A percentile compares a stretch with the other conserved stretches of the same genome.
These are phyloP conservation scores for Thunnus albacares DNA, from an alignment of 2,797 vertebrate species.

Conservation along the genomic window DNA sequence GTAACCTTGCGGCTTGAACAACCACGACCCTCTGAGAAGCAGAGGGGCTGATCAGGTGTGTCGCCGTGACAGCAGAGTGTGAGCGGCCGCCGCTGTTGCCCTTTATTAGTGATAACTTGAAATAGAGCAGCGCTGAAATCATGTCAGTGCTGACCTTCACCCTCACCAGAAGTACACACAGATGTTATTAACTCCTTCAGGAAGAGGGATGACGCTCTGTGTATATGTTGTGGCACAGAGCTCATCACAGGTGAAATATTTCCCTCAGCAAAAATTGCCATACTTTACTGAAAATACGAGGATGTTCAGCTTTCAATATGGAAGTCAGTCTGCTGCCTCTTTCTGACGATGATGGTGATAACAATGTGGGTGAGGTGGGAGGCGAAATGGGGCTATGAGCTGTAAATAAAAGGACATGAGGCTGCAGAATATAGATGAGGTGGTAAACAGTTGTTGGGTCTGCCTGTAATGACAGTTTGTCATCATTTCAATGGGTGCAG, in stretches of 20 bases:
- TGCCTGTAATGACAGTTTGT: constrained; percentile 41
- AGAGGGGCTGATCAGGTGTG: constrained; percentile 45
- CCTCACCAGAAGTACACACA: constrained; percentile 53
- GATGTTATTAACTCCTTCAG: constrained; percentile 68
- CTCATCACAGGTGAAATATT: constrained; percentile 42
- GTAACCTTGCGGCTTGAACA: constrained; percentile 29
- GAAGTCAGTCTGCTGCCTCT: constrained; percentile 30
- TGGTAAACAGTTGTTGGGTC: constrained; percentile 51
- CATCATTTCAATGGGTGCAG: constrained; percentile 49
- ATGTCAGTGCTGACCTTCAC: constrained; percentile 69
- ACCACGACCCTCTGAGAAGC: constrained; percentile 32
- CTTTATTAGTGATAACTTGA: constrained; percentile 62
- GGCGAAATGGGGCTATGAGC: constrained; percentile 16
- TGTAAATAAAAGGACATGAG: constrained; percentile 45
- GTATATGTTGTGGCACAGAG: constrained; percentile 13
- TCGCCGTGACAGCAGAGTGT: constrained; percentile 46
- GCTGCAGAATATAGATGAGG: constrained; percentile 55
- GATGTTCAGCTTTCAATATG: constrained; percentile 32
- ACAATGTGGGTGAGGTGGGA: neutral
- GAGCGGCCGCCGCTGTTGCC: constrained; percentile 41
- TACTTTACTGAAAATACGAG: constrained; percentile 29
- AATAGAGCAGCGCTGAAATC: constrained; percentile 60
- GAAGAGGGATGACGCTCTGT: constrained; percentile 25
- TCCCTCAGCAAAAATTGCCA: constrained; percentile 25
- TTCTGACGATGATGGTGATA: constrained; percentile 25